Base-by-base conservation (phyloP, 2,113 vertebrate species). In the Hipposideros armiger region DNA sequence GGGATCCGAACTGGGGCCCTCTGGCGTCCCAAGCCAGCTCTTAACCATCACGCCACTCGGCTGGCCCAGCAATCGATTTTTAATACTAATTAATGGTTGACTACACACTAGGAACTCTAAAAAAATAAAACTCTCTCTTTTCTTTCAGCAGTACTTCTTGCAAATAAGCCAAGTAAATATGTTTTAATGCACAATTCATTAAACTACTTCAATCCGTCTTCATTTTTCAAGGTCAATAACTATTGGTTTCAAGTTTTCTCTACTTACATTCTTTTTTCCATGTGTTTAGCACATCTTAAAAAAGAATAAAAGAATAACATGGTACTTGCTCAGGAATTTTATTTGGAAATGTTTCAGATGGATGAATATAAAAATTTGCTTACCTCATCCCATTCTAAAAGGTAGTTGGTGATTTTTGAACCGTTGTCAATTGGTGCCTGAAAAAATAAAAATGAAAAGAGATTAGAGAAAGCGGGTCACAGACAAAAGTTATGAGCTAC, bases 311-410 rank as follows among this genome's bases (percentile, higher is more conserved):
- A 64, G 42, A 28, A 52, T 96, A 84, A 81, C 87, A 77, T 40
- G 78, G 8, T 52, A 95, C 90, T 96, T 95, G 26, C 67, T 81
- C 52, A 64, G 80, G 16, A 70, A 52, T 45, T 92, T 91, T 56
- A 69, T 56, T 80, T 19, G 78, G 66, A 95, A 82, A 92, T 45
- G 5, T 82, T 96, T 95, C 81, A 84, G 45, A 87, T 54, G 76
- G 30, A 80, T 54, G 60, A 72, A 80, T 72, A n/a, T 86, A 60
- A 83, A 92, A 87, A 94, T 67, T 91, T 73, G 47, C 98, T 98
- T 98, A 99, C 99, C 99, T 99, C 99, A 98, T 99, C 99, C 99
- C 99, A 99, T 97, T 99, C 99, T 96, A 99, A 99, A 98, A 99
- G 99, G 98, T 99, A 99, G 98, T 99, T 99, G 98, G 99, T 99